Evolutionary conservation across 2,888 invertebrate species (phyloP), one percentile per base, ranked within the genome.

Genomic region (Charanyca ferruginea): DNA sequence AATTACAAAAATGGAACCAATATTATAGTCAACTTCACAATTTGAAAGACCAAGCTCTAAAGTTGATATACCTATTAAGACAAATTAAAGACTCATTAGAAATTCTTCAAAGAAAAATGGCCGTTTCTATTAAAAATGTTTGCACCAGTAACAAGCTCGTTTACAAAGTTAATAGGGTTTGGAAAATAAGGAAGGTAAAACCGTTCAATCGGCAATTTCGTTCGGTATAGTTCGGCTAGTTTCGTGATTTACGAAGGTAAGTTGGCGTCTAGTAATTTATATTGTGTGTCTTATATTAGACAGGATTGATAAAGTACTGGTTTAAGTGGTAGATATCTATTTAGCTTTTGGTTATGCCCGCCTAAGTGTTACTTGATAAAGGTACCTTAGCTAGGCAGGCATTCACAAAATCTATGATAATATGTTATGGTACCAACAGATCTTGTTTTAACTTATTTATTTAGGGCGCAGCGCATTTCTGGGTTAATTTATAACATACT

Each of bases 201-300:
- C 51, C 23, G 18, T 47, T 74, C 51, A 59, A 52, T 42, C 23
- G 44, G 13, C 38, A 60, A 73, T 72, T 71, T 67, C 16, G 16
- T 57, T 45, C 54, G 35, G 32, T 11, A 38, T 9, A 59, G 25
- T 61, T 51, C 54, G 28, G 54, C 3, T 47, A 32, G 42, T 41
- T 44, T 47, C 42, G 60, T 74, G 55, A 69, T 73, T 64, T 64
- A 74, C 54, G 59, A 42, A 64, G 64, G 75, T 52, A 38, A 55
- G 55, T 74, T 63, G 58, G 38, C 45, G n/a, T 38, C 16, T 28
- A 3, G 64, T 49, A 44, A 59, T 68, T 38, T 38, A 54, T 74
- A 59, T 59, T 28, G 48, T 51, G 41, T 58, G 13, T 47, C 22
- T 44, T 51, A 41, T 63, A 69, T 69, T 42, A 55, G 58, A 41